phyloP scores from a whole-genome alignment of 37 sponge, comb jelly and placozoan genomes.

The Eunapius fragilis region DNA sequence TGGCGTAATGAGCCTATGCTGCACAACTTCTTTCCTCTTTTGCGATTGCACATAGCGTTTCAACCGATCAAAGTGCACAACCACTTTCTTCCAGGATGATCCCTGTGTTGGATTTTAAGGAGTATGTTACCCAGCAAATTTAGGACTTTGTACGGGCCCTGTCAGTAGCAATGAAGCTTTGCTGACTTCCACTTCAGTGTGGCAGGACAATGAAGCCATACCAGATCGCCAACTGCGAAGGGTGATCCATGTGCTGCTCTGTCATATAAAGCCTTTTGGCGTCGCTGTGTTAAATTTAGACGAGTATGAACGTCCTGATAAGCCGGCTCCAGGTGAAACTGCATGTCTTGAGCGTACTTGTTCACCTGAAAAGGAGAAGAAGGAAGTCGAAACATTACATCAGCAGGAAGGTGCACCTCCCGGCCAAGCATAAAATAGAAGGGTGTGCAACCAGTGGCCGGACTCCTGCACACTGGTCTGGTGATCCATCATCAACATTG shows the following conservation, averaged over 20 bases:
- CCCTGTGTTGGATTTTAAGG: too few species aligned
- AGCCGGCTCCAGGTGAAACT: too few species aligned
- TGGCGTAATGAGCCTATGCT: too few species aligned
- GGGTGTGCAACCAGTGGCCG: slow-evolving; percentile 1
- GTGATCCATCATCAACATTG: too few species aligned
- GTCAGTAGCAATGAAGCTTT: slow-evolving; percentile 21
- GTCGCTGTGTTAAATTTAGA: background rate
- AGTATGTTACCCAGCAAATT: background rate
- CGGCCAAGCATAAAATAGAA: slow-evolving; percentile 13
- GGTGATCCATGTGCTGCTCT: slow-evolving; percentile 6
- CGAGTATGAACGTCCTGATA: too few species aligned
- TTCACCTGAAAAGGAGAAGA: too few species aligned
- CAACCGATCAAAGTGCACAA: too few species aligned
- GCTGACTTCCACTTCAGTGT: background rate
- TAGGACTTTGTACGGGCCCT: slow-evolving; percentile 22
- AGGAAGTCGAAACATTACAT: slow-evolving; percentile 8
- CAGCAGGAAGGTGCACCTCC: slow-evolving; percentile 11
- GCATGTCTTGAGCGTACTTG: too few species aligned
- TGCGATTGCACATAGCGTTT: too few species aligned
- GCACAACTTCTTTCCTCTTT: too few species aligned
- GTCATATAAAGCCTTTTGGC: slow-evolving; percentile 19
- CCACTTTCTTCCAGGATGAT: too few species aligned
- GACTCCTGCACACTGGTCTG: background rate
- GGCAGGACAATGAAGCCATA: slow-evolving; percentile 38
- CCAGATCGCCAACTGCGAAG: background rate